These are phyloP conservation scores for Siphonodentalium dalli DNA, from an alignment of 2,888 invertebrate species.

Conservation along the genomic window DNA sequence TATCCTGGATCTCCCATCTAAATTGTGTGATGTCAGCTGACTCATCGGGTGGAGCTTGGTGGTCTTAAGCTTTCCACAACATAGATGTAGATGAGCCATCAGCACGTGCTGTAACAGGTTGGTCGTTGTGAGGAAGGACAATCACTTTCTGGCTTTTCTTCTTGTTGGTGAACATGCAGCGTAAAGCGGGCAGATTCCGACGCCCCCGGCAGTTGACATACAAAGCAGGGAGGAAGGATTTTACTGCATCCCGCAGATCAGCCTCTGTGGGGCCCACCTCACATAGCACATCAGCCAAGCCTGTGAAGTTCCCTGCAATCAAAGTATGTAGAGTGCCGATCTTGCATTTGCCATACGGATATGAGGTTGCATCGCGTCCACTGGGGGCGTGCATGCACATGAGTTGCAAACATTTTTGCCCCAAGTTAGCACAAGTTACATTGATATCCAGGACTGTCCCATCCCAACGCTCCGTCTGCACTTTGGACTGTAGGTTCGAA, in stretches of 20 bases:
- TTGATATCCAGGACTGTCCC: no score
- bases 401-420: conserved; percentile 10
- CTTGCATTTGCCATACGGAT: conserved; percentile 4
- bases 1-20: conserved; percentile 12
- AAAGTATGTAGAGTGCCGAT: not conserved
- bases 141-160: conserved; percentile 5
- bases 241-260: no score
- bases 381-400: conserved; percentile 12
- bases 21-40: conserved; percentile 3
- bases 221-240: conserved; percentile 5
- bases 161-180: conserved; percentile 11
- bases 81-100: conserved; percentile 12
- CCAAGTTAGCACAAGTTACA: conserved; percentile 7
- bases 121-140: conserved; percentile 12
- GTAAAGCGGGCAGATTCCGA: conserved; percentile 17
- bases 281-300: not conserved
- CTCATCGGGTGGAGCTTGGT: conserved; percentile 10
- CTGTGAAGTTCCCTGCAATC: not conserved
- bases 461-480: conserved; percentile 17
- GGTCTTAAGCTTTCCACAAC: conserved; percentile 8
- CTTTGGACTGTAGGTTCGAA: conserved; percentile 1
- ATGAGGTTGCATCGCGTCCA: conserved; percentile 7
- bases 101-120: conserved; percentile 12
- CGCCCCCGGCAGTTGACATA: conserved; percentile 14
- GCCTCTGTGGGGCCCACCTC: no score